Base-by-base conservation (phyloP, 2,797 vertebrate genomes). In the Sebastes oblongus region DNA sequence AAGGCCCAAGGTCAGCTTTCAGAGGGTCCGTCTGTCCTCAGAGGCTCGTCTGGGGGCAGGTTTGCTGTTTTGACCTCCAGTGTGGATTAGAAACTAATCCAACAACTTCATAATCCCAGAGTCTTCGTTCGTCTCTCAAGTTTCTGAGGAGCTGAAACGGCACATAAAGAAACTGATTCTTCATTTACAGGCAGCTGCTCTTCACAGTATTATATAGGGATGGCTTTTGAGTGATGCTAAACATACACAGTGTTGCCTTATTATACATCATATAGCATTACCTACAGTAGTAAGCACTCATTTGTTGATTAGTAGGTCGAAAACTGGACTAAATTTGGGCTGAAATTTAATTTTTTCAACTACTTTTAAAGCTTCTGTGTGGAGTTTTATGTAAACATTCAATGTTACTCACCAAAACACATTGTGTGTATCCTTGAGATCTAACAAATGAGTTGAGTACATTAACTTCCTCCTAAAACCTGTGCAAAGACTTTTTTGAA, bases 121-220 rank as follows among this genome's bases (percentile, higher is more conserved):
- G 42, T 7, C 50, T 60, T 71, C 34, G 3, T 22, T 54, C 36
- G 8, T 42, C 61, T 78, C 8, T 46, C 34, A 30, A 55, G 75
- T 32, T 66, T 25, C 69, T 24, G 54, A 68, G 32, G 36, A 24
- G 60, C 52, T 78, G 62, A 80, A 85, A 36, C 11, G 36, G 58
- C 80, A 69, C n/a, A 65, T 58, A 39, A 69, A 67, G 58, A 62
- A 72, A 52, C 39, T 50, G 22, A 22, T 62, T 62, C 65, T 70
- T 65, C 10, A 60, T 84, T 79, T 78, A 59, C 66, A 67, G 86
- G 84, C 87, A 88, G 87, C 90, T 88, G 77, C 82, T 85, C 56
- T 18, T 80, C 83, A 71, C 67, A 82, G 66, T 78, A 76, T 81
- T 72, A 79, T 66, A 46, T 13, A 77, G 71, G 22, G 80, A 84